Evolutionary conservation across 2,797 vertebrate species (phyloP).

Genomic region (Sebastes minor): DNA sequence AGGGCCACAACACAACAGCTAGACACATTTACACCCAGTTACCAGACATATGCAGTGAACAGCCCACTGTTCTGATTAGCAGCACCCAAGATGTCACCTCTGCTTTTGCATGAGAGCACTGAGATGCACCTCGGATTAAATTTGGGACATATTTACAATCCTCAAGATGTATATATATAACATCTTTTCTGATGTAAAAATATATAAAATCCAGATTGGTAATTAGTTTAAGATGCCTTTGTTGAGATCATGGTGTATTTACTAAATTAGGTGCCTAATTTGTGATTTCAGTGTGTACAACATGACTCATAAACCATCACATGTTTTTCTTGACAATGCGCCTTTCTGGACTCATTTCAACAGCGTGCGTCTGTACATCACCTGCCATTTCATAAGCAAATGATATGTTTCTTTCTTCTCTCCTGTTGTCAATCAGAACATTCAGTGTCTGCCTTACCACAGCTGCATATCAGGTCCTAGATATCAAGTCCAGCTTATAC

Average conservation of each 20-base stretch:
- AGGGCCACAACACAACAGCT: slow-evolving; percentile 67
- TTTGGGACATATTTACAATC: not conserved
- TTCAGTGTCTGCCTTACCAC: not conserved
- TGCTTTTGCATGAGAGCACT: not conserved
- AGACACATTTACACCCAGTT: slow-evolving; percentile 67
- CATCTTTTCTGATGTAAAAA: not conserved
- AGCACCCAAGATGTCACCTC: slow-evolving; percentile 35
- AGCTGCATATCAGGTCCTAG: not conserved
- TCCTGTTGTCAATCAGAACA: not conserved
- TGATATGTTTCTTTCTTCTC: not conserved
- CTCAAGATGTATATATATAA: not conserved
- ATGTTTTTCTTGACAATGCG: not conserved
- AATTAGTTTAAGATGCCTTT: not conserved
- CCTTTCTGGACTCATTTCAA: not conserved
- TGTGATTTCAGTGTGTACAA: not conserved
- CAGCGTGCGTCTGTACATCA: not conserved
- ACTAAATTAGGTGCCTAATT: not conserved
- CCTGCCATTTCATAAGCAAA: not conserved
- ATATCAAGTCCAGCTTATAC: not conserved
- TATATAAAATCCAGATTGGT: not conserved
- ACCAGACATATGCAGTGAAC: slow-evolving; percentile 65
- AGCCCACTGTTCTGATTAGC: slow-evolving; percentile 38
- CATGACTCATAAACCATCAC: not conserved
- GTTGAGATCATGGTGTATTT: not conserved
- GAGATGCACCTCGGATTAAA: not conserved